Conservation (phyloP, 2,888 invertebrate genomes). For the Sphinx pinastri region DNA sequence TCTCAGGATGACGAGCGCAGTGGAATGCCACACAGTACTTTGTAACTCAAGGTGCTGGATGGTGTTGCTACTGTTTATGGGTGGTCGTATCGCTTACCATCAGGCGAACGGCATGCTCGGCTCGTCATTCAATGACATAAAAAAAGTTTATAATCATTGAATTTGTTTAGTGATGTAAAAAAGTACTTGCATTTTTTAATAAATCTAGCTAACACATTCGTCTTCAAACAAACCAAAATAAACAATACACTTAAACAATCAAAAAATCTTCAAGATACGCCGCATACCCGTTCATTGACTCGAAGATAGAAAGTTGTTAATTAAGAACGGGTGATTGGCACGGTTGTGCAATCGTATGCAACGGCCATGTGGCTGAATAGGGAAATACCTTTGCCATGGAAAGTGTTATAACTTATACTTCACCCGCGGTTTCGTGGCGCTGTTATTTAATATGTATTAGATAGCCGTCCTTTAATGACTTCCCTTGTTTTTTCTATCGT, state of each 20-base stretch:
- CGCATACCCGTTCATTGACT: constrained; percentile 67
- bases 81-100: too few species aligned
- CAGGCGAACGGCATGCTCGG: too few species aligned
- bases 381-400: constrained; percentile 51
- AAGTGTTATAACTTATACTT: constrained; percentile 8
- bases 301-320: constrained; percentile 77
- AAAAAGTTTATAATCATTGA: too few species aligned
- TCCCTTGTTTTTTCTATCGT: too few species aligned
- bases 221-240: not conserved
- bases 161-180: not conserved
- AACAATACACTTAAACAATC: constrained; percentile 5
- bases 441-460: too few species aligned
- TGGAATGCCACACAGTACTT: too few species aligned
- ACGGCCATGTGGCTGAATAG: constrained; percentile 59
- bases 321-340: constrained; percentile 68
- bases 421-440: not conserved
- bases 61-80: too few species aligned
- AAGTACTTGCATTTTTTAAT: not conserved
- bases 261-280: constrained; percentile 16
- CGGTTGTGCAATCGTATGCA: constrained; percentile 73
- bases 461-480: too few species aligned
- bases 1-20: too few species aligned
- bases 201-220: not conserved
- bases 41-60: too few species aligned
- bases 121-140: too few species aligned